Evolutionary conservation across 2,797 vertebrate species (phyloP).

Genomic region (Lophius americanus): DNA sequence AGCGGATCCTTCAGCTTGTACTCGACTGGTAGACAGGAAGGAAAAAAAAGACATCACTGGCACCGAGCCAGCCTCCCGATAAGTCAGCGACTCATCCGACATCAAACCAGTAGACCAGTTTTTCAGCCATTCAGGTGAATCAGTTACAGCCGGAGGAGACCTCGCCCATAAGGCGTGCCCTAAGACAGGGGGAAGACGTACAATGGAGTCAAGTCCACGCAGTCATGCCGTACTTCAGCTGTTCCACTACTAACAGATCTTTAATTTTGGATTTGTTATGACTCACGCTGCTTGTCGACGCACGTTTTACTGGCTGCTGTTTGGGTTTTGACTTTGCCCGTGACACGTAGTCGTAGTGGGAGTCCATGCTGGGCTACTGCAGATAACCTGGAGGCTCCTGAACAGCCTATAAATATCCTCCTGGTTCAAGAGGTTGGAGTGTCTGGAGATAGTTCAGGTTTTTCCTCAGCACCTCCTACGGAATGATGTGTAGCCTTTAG

Average conservation of each 20-base stretch:
- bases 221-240: slow-evolving; percentile 46
- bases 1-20: not conserved
- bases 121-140: slow-evolving; percentile 41
- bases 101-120: slow-evolving; percentile 39
- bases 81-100: slow-evolving; percentile 10
- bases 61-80: not conserved
- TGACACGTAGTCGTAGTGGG: slow-evolving; percentile 12
- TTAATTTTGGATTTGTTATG: slow-evolving; percentile 42
- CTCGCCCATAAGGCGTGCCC: slow-evolving; percentile 20
- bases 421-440: slow-evolving; percentile 54
- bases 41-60: slow-evolving; percentile 12
- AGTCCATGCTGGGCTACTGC: slow-evolving; percentile 6
- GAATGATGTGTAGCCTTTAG: slow-evolving; percentile 38
- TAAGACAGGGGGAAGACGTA: slow-evolving; percentile 6
- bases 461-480: slow-evolving; percentile 26
- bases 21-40: slow-evolving; percentile 7
- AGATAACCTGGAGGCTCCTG: slow-evolving; percentile 37
- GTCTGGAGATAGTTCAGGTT: slow-evolving; percentile 52
- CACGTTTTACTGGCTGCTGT: slow-evolving; percentile 31
- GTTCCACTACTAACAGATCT: slow-evolving; percentile 40
- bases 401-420: slow-evolving; percentile 62
- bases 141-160: slow-evolving; percentile 49
- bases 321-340: slow-evolving; percentile 15
- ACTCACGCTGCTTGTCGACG: slow-evolving; percentile 45
- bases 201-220: not conserved